A percentile compares a stretch with the other conserved stretches of the same genome.
phyloP scores from a whole-genome alignment of 64 coral and sea anemone species.

The Platygyra sinensis region DNA sequence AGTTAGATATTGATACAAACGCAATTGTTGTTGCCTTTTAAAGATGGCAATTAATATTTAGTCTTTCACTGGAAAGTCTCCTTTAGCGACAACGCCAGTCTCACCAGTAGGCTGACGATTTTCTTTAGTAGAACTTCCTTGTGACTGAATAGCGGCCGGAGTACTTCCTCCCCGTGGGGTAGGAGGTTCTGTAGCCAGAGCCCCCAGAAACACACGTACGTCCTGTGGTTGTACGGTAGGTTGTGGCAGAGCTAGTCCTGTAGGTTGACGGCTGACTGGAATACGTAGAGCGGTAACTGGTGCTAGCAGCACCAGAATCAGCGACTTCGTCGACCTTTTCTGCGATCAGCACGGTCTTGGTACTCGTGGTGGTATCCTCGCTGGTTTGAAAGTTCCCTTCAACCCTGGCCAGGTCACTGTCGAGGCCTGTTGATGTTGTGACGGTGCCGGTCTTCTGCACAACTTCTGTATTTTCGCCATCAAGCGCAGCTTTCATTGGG shows the following conservation, averaged over 20 bases:
- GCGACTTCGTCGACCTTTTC: background rate
- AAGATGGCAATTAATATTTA: background rate
- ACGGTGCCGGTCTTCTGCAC: background rate
- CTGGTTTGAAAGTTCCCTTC: background rate
- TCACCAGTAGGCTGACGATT: background rate
- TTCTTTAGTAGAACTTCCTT: background rate
- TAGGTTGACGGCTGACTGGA: background rate
- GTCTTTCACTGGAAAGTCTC: background rate
- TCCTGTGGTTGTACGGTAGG: background rate
- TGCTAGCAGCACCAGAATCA: background rate
- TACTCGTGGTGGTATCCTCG: background rate
- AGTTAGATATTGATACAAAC: too few relatives aligned
- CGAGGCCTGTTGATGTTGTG: background rate
- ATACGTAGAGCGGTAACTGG: background rate
- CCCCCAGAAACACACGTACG: background rate
- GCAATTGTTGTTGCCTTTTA: too few relatives aligned
- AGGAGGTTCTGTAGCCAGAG: background rate
- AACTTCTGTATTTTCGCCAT: background rate
- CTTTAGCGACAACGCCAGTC: background rate
- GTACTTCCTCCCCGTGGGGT: background rate
- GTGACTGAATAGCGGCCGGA: background rate
- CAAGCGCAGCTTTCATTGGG: background rate
- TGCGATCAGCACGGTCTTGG: background rate
- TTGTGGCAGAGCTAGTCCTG: background rate
- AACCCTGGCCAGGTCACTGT: slow-evolving; percentile 5